Evolutionary conservation across 2,113 vertebrate species (phyloP).

Genomic region (Hippocampus abdominalis): DNA sequence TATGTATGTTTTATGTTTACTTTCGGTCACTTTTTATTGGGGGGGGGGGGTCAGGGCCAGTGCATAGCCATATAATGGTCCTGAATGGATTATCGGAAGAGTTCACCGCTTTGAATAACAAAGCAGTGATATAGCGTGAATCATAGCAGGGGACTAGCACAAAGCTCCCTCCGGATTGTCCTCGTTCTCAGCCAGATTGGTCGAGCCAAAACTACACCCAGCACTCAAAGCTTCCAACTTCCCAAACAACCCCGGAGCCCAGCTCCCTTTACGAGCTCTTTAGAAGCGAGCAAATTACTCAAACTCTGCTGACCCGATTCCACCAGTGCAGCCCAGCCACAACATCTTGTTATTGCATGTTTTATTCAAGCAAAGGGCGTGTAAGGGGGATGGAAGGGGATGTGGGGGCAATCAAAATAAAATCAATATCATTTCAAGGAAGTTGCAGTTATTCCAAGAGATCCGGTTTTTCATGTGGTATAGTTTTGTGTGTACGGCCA

Average conservation of each 20-base stretch:
- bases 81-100: conserved; percentile 45
- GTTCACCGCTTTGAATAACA: conserved; percentile 35
- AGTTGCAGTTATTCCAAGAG: conserved; percentile 21
- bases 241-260: conserved; percentile 24
- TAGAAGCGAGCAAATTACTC: conserved; percentile 14
- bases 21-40: conserved; percentile 2
- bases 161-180: conserved; percentile 43
- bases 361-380: conserved; percentile 40
- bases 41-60: conserved; percentile 14
- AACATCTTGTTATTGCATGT: conserved; percentile 48
- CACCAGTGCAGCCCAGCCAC: conserved; percentile 33
- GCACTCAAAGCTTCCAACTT: conserved; percentile 19
- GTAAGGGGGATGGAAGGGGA: conserved; percentile 2
- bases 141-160: conserved; percentile 42
- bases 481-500: conserved; percentile 19
- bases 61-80: conserved; percentile 30
- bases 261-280: conserved; percentile 24
- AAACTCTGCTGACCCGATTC: conserved; percentile 23
- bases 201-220: conserved; percentile 34
- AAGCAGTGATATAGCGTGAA: conserved; percentile 42
- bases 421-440: conserved; percentile 22
- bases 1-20: conserved; percentile 4
- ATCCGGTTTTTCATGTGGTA: conserved; percentile 18
- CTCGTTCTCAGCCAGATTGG: conserved; percentile 8
- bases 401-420: conserved; percentile 31